A percentile compares a stretch with the other conserved stretches of the same genome.
Evolutionary conservation across 2,113 vertebrate genomes (phyloP).

Genomic region (Scalopus aquaticus): DNA sequence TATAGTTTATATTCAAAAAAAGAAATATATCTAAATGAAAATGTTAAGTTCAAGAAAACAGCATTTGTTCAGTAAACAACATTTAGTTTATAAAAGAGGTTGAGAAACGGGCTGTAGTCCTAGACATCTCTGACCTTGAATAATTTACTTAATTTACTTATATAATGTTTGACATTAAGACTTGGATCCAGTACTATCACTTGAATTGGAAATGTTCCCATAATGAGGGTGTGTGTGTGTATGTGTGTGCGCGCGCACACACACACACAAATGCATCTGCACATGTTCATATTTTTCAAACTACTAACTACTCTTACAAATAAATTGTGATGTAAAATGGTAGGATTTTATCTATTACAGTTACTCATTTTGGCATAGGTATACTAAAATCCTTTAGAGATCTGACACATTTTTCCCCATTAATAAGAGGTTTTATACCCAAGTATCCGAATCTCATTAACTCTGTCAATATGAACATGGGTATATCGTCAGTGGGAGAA

Average conservation of each 20-base stretch:
- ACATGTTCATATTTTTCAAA: not conserved
- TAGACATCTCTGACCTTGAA: not conserved
- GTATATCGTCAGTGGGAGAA: conserved; percentile 59
- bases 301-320: not conserved
- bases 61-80: not conserved
- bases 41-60: not conserved
- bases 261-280: not conserved
- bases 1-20: not conserved
- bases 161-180: not conserved
- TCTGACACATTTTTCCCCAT: conserved; percentile 62
- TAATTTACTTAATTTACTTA: not conserved
- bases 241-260: rapidly evolving
- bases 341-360: conserved; percentile 23
- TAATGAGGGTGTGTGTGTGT: rapidly evolving
- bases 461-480: conserved; percentile 62
- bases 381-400: conserved; percentile 59
- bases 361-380: conserved; percentile 13
- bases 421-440: conserved; percentile 65
- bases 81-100: not conserved
- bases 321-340: not conserved
- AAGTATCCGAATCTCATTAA: conserved; percentile 76
- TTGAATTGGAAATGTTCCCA: not conserved
- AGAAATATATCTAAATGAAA: not conserved
- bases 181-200: not conserved
- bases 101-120: not conserved